Base-by-base conservation (phyloP, 2,797 vertebrate genomes). In the Denticeps clupeoides region DNA sequence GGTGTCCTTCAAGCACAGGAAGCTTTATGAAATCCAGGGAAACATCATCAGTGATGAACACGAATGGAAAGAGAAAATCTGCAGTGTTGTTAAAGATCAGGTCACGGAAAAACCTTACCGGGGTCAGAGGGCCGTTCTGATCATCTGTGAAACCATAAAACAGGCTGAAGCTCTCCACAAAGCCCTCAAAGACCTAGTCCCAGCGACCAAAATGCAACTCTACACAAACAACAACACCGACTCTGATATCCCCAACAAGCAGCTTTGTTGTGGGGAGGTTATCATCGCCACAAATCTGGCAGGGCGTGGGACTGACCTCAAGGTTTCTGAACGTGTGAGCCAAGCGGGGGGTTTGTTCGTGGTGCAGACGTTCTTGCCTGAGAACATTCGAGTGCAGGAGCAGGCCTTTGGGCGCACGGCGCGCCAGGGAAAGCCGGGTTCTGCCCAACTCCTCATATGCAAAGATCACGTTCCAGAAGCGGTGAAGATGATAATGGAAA, bases 221-320 rank as follows among this genome's bases (percentile, higher is more conserved):
- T 80, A 81, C 32, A 66, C 63, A 5, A 72, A 61, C 51, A 81
- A 78, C 62, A 77, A 74, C 43, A 62, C 57, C 38, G 49, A 78
- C 56, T 38, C 47, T 2, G 37, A 2, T 3, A 27, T 74, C 15
- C 58, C 60, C 32, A 0, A 8, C 1, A 9, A 40, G 1, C 0
- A 9, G 1, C 59, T 80, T 1, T 13, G 53, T 1, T 38, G 38
- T 2, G 73, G 69, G 46, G 47, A 70, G 0, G 64, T 78, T 13
- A 70, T 83, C 7, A 53, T 82, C 28, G 71, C 77, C 22, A 81
- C 78, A 38, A 82, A 82, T 26, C 63, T 81, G 1, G 75, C 75
- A 42, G 78, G 78, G 43, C 58, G 76, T 32, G 68, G 65, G 2
- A 70, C 68, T 29, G 68, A 70, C 19, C 28, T 70, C n/a, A 63